A percentile compares a stretch with the other conserved stretches of the same genome.
Conservation (phyloP, 2,797 vertebrate genomes). For the Anableps anableps region DNA sequence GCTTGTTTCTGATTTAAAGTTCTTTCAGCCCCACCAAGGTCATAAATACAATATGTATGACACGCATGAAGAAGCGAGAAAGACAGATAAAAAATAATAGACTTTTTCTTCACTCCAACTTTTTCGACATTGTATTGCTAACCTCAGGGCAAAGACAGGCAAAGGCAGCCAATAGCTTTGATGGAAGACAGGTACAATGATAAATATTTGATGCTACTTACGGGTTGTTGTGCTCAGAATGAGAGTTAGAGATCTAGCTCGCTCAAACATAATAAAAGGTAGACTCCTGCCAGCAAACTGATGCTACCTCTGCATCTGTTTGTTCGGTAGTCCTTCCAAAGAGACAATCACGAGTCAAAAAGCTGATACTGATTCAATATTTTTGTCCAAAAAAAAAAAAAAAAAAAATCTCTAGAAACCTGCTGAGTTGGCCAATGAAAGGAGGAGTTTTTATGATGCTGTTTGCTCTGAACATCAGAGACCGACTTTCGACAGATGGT, state of each 20-base stretch:
- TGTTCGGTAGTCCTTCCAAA: slow-evolving; percentile 25
- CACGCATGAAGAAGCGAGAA: slow-evolving; percentile 22
- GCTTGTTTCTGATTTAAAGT: slow-evolving; percentile 45
- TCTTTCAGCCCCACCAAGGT: slow-evolving; percentile 53
- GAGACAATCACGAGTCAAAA: slow-evolving; percentile 26
- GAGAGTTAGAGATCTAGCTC: slow-evolving; percentile 39
- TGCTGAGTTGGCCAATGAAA: slow-evolving; percentile 11
- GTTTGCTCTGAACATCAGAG: slow-evolving; percentile 20
- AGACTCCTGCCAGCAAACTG: slow-evolving; percentile 13
- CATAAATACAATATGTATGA: slow-evolving; percentile 29
- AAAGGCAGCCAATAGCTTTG: slow-evolving; percentile 77
- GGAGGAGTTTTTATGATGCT: slow-evolving; percentile 18
- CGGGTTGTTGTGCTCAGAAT: slow-evolving; percentile 61
- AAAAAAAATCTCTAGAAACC: slow-evolving; percentile 17
- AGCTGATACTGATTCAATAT: slow-evolving; percentile 31
- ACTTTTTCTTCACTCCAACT: slow-evolving; percentile 52
- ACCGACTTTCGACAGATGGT: slow-evolving; percentile 14
- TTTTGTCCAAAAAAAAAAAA: slow-evolving; percentile 25
- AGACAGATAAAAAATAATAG: slow-evolving; percentile 56
- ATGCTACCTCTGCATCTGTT: slow-evolving; percentile 23
- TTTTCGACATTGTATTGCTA: slow-evolving; percentile 66
- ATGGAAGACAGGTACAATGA: slow-evolving; percentile 81
- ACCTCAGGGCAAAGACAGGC: slow-evolving; percentile 69
- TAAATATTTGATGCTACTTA: slow-evolving; percentile 88
- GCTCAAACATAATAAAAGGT: slow-evolving; percentile 47